Conservation (phyloP, 2,113 vertebrate species). For the Dascyllus trimaculatus region DNA sequence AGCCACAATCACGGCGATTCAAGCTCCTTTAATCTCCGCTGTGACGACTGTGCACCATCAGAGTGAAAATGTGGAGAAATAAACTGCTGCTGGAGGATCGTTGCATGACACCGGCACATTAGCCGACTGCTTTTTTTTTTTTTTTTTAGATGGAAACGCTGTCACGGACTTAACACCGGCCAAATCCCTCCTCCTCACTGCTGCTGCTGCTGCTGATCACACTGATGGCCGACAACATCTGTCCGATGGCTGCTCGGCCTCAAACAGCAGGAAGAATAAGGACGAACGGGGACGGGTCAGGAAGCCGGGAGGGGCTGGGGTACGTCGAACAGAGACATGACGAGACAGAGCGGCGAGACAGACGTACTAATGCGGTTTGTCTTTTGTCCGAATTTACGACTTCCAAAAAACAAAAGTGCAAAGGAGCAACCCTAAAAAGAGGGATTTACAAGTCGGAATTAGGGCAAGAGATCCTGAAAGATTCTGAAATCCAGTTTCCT, state of each 20-base stretch:
- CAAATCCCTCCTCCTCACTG: constrained; percentile 57
- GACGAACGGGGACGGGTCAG: constrained; percentile 32
- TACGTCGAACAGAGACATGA: neutral
- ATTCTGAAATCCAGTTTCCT: no score
- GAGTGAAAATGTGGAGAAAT: neutral
- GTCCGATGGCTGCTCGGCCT: constrained; percentile 34
- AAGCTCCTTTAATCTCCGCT: constrained; percentile 11
- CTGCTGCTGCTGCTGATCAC: constrained; percentile 53
- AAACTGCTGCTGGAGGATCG: neutral
- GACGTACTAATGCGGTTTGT: neutral
- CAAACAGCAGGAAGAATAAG: constrained; percentile 14
- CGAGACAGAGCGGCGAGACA: neutral
- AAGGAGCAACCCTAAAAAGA: neutral
- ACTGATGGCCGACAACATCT: constrained; percentile 67
- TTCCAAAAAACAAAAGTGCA: neutral
- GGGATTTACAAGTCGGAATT: neutral
- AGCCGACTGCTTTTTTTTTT: constrained; percentile 4
- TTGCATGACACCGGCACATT: constrained; percentile 16
- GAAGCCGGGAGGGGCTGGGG: constrained; percentile 10
- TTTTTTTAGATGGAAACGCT: constrained; percentile 28
- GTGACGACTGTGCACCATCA: neutral
- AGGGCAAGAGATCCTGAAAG: neutral
- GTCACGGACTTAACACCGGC: constrained; percentile 53
- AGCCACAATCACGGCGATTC: neutral
- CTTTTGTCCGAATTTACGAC: neutral